These are phyloP conservation scores for Nanger granti DNA, from an alignment of 2,113 vertebrate genomes.

Conservation along the genomic window DNA sequence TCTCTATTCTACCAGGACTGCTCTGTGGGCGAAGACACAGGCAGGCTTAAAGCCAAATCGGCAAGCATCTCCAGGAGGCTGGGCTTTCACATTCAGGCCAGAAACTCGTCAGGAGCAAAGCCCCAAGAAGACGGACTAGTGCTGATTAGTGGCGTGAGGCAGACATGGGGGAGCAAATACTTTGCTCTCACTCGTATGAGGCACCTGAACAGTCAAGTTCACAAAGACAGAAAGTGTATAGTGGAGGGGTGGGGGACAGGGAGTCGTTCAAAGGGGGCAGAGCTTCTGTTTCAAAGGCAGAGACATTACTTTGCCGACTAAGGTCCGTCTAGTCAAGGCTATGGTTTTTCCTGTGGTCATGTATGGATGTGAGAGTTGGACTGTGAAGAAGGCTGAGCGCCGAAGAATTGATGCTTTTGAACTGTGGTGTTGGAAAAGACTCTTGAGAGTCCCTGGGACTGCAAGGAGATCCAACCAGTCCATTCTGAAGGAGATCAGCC, in stretches of 20 bases:
- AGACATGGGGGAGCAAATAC: too few relatives aligned
- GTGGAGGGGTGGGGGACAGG: accelerated
- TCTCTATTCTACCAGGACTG: accelerated
- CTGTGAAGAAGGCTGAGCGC: too few relatives aligned
- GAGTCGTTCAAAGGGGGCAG: background rate
- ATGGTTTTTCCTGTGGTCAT: too few relatives aligned
- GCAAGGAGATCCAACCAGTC: too few relatives aligned
- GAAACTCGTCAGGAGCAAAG: background rate
- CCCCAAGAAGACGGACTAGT: background rate
- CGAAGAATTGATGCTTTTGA: too few relatives aligned
- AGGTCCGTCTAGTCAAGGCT: too few relatives aligned
- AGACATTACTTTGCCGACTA: too few relatives aligned
- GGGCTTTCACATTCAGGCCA: background rate
- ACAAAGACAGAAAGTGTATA: background rate
- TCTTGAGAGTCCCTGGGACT: too few relatives aligned
- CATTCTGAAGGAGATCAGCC: too few relatives aligned
- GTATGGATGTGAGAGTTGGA: too few relatives aligned
- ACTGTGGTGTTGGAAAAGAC: too few relatives aligned
- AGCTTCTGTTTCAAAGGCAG: background rate
- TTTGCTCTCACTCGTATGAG: accelerated
- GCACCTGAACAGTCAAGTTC: background rate
- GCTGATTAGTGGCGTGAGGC: background rate
- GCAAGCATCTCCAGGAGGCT: background rate
- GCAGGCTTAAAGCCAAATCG: background rate
- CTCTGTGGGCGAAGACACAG: background rate